phyloP scores from a whole-genome alignment of 1,140 invertebrate species.

The Drosophila ohnishii region DNA sequence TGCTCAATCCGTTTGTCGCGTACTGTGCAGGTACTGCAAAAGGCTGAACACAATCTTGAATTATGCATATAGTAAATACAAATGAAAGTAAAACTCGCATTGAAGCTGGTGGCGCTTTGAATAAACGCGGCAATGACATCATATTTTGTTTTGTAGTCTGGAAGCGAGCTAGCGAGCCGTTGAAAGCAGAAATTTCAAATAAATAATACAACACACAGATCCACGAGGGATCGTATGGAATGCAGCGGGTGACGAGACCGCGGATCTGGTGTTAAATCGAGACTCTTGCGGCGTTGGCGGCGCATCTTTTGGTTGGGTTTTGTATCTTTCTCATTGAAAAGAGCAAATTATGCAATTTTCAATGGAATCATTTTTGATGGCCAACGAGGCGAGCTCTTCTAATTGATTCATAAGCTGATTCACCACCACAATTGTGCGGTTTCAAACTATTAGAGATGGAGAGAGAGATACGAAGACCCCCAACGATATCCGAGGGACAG shows the following conservation, averaged over 20 bases:
- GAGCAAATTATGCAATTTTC: conserved; percentile 66
- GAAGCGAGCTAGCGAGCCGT: conserved; percentile 42
- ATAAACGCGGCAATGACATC: conserved; percentile 64
- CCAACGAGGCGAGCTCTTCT: conserved; percentile 25
- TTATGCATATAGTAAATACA: conserved; percentile 67
- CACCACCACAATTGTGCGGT: conserved; percentile 41
- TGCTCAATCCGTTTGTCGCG: conserved; percentile 15
- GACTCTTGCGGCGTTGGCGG: conserved; percentile 39
- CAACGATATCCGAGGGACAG: not conserved
- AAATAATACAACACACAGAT: conserved; percentile 33
- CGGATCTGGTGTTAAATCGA: conserved; percentile 32
- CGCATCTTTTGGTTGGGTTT: conserved; percentile 23
- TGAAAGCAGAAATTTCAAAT: conserved; percentile 34
- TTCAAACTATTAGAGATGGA: conserved; percentile 28
- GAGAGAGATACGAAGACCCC: conserved; percentile 6
- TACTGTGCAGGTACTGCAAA: conserved; percentile 52
- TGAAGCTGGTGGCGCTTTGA: conserved; percentile 64
- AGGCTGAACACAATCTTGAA: conserved; percentile 57
- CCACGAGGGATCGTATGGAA: conserved; percentile 45
- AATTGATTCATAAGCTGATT: conserved; percentile 54
- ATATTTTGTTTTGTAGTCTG: conserved; percentile 72
- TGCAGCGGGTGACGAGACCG: conserved; percentile 31
- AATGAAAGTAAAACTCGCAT: conserved; percentile 78
- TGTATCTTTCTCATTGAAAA: conserved; percentile 37
- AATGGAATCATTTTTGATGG: conserved; percentile 39